Evolutionary conservation across 2,797 vertebrate species (phyloP).

Genomic region (Liparis tanakae): DNA sequence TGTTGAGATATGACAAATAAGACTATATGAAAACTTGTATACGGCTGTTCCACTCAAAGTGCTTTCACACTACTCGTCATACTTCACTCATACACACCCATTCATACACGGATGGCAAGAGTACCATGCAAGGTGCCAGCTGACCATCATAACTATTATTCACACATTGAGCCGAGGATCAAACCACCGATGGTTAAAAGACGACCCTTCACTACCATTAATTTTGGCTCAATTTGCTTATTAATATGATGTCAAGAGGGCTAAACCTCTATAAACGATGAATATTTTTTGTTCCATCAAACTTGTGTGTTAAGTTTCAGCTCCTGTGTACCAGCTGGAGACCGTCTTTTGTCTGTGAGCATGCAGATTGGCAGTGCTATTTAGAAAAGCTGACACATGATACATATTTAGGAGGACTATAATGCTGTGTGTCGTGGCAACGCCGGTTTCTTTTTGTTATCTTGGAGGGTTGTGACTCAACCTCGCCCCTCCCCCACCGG

Average conservation of each 20-base stretch:
- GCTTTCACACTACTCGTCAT: no score
- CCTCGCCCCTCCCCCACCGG: neutral
- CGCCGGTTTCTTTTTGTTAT: conserved; percentile 44
- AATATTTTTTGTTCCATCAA: neutral
- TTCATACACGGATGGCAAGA: no score
- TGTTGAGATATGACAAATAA: neutral
- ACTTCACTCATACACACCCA: no score
- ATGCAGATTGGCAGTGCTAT: conserved; percentile 62
- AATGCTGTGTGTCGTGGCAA: conserved; percentile 57
- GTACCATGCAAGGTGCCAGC: no score
- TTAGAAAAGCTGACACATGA: conserved; percentile 45
- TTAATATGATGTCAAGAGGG: neutral
- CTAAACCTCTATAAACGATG: neutral
- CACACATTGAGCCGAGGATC: neutral
- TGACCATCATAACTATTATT: no score
- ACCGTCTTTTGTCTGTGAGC: conserved; percentile 31
- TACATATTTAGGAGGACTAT: conserved; percentile 62
- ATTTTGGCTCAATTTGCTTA: neutral
- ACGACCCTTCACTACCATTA: no score
- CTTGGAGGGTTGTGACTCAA: conserved; percentile 36
- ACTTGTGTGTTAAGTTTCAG: conserved; percentile 34
- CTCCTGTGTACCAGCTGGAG: conserved; percentile 43
- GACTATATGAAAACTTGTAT: neutral
- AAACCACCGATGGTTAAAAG: neutral
- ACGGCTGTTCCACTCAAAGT: no score